phyloP scores from a whole-genome alignment of 2,888 invertebrate genomes.

The Hanleya hanleyi region DNA sequence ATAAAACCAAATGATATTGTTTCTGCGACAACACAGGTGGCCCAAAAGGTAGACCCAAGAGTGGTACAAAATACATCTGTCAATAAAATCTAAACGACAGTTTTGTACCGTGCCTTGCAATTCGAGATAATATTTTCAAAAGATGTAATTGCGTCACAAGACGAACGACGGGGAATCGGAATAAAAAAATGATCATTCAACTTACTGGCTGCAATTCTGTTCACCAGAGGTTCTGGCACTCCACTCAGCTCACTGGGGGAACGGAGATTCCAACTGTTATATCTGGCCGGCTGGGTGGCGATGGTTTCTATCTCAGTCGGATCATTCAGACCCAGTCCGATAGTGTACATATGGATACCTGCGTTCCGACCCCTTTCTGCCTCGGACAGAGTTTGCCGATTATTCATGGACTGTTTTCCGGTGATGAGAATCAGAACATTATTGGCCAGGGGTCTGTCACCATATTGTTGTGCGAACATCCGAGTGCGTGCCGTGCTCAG shows the following conservation, averaged over 20 bases:
- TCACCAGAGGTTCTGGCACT: not conserved
- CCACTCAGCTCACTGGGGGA: not conserved
- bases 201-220: not conserved
- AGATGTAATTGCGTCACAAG: too few species aligned
- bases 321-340: not conserved
- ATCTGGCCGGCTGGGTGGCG: not conserved
- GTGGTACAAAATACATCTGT: too few species aligned
- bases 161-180: too few species aligned
- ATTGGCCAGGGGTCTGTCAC: slow-evolving; percentile 34
- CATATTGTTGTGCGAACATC: slow-evolving; percentile 28
- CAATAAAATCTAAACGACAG: too few species aligned
- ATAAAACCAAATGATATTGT: too few species aligned
- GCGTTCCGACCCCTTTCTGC: not conserved
- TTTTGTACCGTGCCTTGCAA: too few species aligned
- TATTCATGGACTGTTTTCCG: not conserved
- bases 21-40: too few species aligned
- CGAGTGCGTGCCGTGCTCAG: slow-evolving; percentile 29
- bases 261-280: not conserved
- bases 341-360: not conserved
- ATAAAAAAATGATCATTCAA: too few species aligned
- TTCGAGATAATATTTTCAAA: too few species aligned
- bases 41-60: too few species aligned
- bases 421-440: slow-evolving; percentile 3
- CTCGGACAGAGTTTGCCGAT: not conserved
- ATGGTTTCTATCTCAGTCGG: not conserved